A percentile compares a stretch with the other conserved stretches of the same genome.
phyloP scores from a whole-genome alignment of 2,797 vertebrate species.

The Dromococcyx pavoninus region DNA sequence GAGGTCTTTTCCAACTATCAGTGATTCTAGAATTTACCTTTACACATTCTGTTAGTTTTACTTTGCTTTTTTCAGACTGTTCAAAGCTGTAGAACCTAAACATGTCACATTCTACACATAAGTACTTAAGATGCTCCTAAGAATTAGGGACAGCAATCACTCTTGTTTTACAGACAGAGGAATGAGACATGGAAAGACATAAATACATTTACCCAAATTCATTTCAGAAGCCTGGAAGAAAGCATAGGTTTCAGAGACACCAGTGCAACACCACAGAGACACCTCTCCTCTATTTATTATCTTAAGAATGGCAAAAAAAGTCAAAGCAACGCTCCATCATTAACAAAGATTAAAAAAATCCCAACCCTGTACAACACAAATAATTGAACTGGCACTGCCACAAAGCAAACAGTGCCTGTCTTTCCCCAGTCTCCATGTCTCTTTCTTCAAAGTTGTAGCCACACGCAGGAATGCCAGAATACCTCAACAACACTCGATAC shows the following conservation, averaged over 20 bases:
- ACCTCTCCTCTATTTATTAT: neutral
- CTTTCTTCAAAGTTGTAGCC: neutral
- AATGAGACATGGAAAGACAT: neutral
- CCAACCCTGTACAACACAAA: neutral
- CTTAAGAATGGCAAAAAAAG: neutral
- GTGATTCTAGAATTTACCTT: neutral
- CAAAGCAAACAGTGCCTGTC: neutral
- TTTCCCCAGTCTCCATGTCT: neutral
- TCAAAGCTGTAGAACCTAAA: neutral
- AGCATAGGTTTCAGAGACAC: neutral
- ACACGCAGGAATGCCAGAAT: neutral
- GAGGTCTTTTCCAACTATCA: too few relatives aligned
- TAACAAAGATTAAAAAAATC: neutral
- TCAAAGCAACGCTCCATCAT: neutral
- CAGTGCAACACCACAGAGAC: neutral
- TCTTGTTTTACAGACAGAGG: neutral
- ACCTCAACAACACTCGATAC: neutral
- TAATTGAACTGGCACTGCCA: neutral
- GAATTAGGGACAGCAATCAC: neutral
- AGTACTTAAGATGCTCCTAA: neutral
- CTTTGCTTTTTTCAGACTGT: neutral
- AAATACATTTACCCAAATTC: neutral
- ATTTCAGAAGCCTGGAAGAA: constrained; percentile 1
- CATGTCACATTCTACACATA: neutral
- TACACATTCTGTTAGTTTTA: neutral